Percentiles rank a stretch among this genome's conserved stretches.
phyloP scores from a whole-genome alignment of 2,113 vertebrate species.

The Nipponia nippon region DNA sequence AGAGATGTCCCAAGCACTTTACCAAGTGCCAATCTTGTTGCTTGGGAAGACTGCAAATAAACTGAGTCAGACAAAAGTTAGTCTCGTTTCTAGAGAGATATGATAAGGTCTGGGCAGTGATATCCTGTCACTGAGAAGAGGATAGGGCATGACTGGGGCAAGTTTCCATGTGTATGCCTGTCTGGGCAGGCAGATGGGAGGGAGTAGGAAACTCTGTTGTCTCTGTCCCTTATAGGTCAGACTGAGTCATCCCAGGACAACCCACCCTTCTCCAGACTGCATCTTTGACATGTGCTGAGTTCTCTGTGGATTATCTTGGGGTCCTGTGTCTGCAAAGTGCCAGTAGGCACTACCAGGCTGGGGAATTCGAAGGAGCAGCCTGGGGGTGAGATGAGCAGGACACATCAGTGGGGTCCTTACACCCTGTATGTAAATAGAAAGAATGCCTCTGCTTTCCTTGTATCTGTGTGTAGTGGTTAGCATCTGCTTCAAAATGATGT shows the following conservation, averaged over 20 bases:
- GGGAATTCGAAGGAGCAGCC: neutral
- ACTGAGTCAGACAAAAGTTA: constrained; percentile 4
- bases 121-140: neutral
- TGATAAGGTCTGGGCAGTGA: neutral
- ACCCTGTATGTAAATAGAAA: neutral
- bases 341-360: neutral
- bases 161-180: neutral
- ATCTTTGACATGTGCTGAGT: neutral
- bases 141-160: neutral
- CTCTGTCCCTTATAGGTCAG: neutral
- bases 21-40: neutral
- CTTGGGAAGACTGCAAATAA: constrained; percentile 1
- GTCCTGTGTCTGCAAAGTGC: neutral
- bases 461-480: neutral
- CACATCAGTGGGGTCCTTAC: neutral
- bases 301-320: neutral
- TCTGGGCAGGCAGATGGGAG: neutral
- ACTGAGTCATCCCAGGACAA: neutral
- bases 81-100: neutral
- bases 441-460: neutral
- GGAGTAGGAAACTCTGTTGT: neutral
- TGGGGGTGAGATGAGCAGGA: neutral
- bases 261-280: neutral
- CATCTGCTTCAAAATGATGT: neutral
- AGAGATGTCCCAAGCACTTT: neutral